phyloP scores from a whole-genome alignment of 2,888 invertebrate species.

The Polydrusus tereticollis region DNA sequence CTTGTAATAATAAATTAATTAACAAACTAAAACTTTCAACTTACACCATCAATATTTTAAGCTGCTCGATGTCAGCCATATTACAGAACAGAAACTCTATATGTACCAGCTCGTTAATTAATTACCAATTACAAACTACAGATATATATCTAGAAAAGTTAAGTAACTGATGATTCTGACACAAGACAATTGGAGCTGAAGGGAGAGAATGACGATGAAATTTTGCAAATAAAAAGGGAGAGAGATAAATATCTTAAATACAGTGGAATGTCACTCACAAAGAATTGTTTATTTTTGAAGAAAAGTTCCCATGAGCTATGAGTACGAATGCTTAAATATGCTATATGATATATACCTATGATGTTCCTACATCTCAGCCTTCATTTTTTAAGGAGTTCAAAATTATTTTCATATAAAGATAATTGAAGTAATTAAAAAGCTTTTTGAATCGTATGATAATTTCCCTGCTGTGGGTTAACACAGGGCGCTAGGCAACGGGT shows the following conservation, averaged over 20 bases:
- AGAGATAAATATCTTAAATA: conserved; percentile 44
- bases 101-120: conserved; percentile 46
- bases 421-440: no score
- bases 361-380: no score
- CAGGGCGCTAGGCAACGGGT: no score
- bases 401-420: no score
- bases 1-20: no score
- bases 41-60: not conserved
- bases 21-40: no score
- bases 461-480: no score
- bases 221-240: conserved; percentile 52
- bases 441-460: no score
- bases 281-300: conserved; percentile 45
- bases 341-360: no score
- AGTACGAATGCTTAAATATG: not conserved
- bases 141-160: conserved; percentile 55
- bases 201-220: conserved; percentile 52
- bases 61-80: not conserved
- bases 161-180: conserved; percentile 54
- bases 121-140: conserved; percentile 56
- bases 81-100: no score
- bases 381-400: no score
- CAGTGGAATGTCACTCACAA: conserved; percentile 28
- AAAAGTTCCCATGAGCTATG: conserved; percentile 42
- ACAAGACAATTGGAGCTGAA: conserved; percentile 55